phyloP scores from a whole-genome alignment of 1,140 invertebrate genomes.

The Drosophila asahinai region DNA sequence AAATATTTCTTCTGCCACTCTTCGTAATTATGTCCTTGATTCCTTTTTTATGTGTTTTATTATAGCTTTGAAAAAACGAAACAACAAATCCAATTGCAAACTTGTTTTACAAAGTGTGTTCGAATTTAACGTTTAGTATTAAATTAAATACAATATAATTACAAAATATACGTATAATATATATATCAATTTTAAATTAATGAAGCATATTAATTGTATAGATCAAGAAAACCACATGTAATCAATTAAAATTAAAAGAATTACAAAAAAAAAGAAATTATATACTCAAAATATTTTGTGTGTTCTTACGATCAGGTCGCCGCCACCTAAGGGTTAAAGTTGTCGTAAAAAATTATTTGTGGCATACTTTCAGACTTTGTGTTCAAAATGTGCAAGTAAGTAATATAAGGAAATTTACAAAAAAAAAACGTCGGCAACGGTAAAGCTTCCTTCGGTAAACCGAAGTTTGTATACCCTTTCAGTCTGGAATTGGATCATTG shows the following conservation, averaged over 20 bases:
- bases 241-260: conserved; percentile 79
- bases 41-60: conserved; percentile 58
- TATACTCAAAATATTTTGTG: conserved; percentile 54
- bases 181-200: conserved; percentile 82
- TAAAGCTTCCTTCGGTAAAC: no score
- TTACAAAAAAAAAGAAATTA: conserved; percentile 68
- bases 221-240: conserved; percentile 65
- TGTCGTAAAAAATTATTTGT: neutral
- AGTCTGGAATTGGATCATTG: no score
- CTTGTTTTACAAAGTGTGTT: conserved; percentile 78
- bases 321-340: neutral
- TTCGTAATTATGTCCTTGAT: conserved; percentile 43
- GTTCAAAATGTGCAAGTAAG: neutral
- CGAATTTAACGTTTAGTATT: conserved; percentile 83
- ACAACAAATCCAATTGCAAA: conserved; percentile 43
- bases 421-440: no score
- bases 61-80: conserved; percentile 34
- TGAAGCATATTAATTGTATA: conserved; percentile 74
- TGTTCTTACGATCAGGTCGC: neutral
- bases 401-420: neutral
- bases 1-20: conserved; percentile 61
- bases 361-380: conserved; percentile 11
- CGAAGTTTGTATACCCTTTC: no score
- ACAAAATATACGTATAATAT: conserved; percentile 48
- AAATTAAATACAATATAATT: conserved; percentile 65